Conservation (phyloP, 2,888 invertebrate species). For the Monochamus alternatus region DNA sequence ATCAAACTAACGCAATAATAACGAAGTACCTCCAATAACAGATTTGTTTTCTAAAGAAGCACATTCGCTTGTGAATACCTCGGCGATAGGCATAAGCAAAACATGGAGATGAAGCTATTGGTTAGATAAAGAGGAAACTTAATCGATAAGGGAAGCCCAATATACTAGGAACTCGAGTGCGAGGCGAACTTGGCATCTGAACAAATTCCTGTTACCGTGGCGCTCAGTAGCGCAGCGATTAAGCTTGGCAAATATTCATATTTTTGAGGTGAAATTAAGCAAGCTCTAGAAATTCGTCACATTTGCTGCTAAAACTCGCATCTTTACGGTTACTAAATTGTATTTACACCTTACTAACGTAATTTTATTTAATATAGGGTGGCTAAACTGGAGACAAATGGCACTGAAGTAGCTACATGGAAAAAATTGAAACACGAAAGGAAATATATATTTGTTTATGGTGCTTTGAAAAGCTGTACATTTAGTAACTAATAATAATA, state of each 20-base stretch:
- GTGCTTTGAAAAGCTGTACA: too few species aligned
- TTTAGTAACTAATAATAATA: too few species aligned
- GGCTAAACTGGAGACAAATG: too few species aligned
- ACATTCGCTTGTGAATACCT: constrained; percentile 19
- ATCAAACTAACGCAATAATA: background rate
- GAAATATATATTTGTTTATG: too few species aligned
- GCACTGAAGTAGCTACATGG: too few species aligned
- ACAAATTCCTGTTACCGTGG: constrained; percentile 44
- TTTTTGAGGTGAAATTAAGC: too few species aligned
- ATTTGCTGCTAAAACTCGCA: too few species aligned
- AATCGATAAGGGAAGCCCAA: constrained; percentile 40
- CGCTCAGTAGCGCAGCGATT: background rate
- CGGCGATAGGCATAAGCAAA: constrained; percentile 27
- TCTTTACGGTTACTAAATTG: too few species aligned
- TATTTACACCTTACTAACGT: too few species aligned
- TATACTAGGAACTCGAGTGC: constrained; percentile 40
- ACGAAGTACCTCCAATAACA: background rate
- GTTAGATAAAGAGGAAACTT: constrained; percentile 37
- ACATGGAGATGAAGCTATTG: constrained; percentile 29
- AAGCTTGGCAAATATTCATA: background rate
- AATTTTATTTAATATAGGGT: too few species aligned
- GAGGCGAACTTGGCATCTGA: constrained; percentile 44
- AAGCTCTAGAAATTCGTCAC: background rate
- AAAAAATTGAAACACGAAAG: too few species aligned
- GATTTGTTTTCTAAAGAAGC: constrained; percentile 24